Evolutionary conservation across 2,797 vertebrate genomes (phyloP), one percentile per base, ranked within the genome.

Genomic region (Heterohyrax brucei): DNA sequence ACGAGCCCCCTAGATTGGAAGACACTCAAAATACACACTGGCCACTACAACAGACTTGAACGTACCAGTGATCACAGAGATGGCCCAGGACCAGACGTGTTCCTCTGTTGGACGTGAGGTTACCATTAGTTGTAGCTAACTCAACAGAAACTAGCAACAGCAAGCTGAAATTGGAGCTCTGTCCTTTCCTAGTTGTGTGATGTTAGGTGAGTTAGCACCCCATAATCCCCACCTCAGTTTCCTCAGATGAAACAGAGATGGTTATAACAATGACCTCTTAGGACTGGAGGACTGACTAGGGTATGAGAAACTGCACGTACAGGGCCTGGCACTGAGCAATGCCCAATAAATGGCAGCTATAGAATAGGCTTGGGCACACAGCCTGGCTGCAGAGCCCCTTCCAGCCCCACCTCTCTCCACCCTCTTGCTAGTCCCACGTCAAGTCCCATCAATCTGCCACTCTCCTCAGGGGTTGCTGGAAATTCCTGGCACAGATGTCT

Each of bases 381-480:
- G 87, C 78, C 82, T 90, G 61, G 61, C 87, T 93, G 56, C 44
- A 76, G 59, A 19, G 39, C 53, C 78, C 89, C 61, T 73, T 82
- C 83, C 28, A 10, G 46, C n/a, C 91, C 59, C 19, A 39, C 59
- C 53, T 56, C 81, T 70, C 70, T 91, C 87, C 64, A 79, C 62
- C 81, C 84, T 26, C 86, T 92, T 61, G 61, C 87, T 88, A 97
- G 85, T 80, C 91, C 87, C 93, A 97, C 91, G 82, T 85, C 53
- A 70, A 96, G 66, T 93, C 66, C 62, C 92, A 97, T 97, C 96
- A 97, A 94, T 97, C 96, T 97, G 95, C 95, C 91, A 84, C 92
- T 95, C 79, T 96, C 95, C 81, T 93, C 28, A 33, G 95, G 90
- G 96, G 70, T 75, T 97, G 95, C 83, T 33, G 92, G 92, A 96